These are phyloP conservation scores for Lampris incognitus DNA, from an alignment of 2,113 vertebrate genomes.

Conservation along the genomic window DNA sequence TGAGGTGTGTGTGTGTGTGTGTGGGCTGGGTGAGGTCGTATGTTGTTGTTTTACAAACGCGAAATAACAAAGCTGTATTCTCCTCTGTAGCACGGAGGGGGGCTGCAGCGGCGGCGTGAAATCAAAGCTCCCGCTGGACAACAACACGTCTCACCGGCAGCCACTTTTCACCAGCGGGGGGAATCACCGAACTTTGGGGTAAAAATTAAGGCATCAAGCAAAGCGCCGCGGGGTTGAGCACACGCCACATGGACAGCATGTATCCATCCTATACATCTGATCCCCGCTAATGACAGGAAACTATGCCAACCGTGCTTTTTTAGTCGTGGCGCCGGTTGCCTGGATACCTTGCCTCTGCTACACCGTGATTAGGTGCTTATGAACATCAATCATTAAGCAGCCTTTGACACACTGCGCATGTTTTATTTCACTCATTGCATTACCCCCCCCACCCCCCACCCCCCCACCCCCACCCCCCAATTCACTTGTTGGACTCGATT, in stretches of 20 bases:
- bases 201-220: neutral
- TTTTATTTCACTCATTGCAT: conserved; percentile 12
- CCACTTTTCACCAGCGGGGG: too few species aligned
- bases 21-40: too few species aligned
- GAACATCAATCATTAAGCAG: conserved; percentile 42
- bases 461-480: neutral
- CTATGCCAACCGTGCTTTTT: conserved; percentile 3
- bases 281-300: conserved; percentile 5
- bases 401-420: neutral
- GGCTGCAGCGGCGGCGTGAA: too few species aligned
- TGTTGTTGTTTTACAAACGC: too few species aligned
- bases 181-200: neutral
- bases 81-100: too few species aligned
- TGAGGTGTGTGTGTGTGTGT: too few species aligned
- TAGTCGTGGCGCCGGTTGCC: conserved; percentile 45
- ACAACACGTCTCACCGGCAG: too few species aligned
- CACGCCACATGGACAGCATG: conserved; percentile 17
- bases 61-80: too few species aligned
- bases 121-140: too few species aligned
- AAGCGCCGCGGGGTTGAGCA: neutral
- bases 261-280: conserved; percentile 16
- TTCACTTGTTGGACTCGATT: neutral
- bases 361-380: conserved; percentile 57
- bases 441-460: neutral
- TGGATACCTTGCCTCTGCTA: conserved; percentile 58